Evolutionary conservation across 2,888 invertebrate genomes (phyloP).

Genomic region (Actias luna): DNA sequence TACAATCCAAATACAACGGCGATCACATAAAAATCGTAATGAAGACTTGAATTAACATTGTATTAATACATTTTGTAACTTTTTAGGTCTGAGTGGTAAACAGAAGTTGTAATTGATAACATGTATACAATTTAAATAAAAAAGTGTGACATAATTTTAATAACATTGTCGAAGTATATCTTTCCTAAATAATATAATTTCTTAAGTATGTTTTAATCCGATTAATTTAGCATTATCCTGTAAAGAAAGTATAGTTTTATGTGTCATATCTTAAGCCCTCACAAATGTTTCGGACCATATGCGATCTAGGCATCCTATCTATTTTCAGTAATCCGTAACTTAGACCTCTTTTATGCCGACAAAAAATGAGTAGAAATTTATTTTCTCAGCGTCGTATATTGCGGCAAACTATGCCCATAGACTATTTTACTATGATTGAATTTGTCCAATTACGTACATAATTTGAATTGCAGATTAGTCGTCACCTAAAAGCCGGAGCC

Average conservation of each 20-base stretch:
- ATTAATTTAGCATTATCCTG: background rate
- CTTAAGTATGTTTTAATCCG: background rate
- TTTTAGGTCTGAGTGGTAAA: background rate
- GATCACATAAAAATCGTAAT: too few relatives aligned
- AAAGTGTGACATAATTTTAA: background rate
- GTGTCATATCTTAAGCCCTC: background rate
- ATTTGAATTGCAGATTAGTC: constrained; percentile 41
- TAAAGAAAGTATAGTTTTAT: background rate
- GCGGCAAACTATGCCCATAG: background rate
- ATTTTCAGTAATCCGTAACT: background rate
- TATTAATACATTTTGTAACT: background rate
- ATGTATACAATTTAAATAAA: background rate
- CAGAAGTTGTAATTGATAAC: background rate
- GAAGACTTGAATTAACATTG: background rate
- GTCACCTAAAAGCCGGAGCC: constrained; percentile 28
- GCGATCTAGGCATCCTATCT: background rate
- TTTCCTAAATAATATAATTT: background rate
- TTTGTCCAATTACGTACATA: constrained; percentile 35
- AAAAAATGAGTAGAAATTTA: background rate
- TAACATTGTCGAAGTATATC: background rate
- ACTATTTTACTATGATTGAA: constrained; percentile 27
- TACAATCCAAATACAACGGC: too few relatives aligned
- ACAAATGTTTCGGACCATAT: background rate
- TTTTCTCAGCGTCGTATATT: background rate
- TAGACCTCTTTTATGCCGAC: background rate